Percentiles rank a stretch among this genome's conserved stretches.
Conservation (phyloP, 2,797 vertebrate species). For the Artibeus lituratus region DNA sequence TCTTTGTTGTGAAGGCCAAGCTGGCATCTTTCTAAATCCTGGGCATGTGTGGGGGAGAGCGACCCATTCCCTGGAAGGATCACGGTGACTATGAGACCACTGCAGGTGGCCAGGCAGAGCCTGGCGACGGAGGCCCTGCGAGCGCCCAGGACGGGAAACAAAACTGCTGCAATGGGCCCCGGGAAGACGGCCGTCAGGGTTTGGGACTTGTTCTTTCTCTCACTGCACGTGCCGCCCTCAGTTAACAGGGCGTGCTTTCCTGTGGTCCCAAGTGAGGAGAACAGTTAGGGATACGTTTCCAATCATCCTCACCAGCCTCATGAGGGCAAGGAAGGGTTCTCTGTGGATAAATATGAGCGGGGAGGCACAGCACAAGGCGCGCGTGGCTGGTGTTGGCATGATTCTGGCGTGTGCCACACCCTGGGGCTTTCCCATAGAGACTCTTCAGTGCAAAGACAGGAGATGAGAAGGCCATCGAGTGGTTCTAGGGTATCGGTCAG, state of each 20-base stretch:
- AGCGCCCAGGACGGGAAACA: neutral
- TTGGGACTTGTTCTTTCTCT: neutral
- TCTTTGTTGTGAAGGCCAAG: neutral
- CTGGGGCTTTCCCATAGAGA: neutral
- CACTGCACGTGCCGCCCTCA: neutral
- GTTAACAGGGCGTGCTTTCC: neutral
- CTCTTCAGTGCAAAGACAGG: neutral
- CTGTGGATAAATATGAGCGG: neutral
- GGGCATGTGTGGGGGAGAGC: neutral
- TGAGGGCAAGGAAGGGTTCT: neutral
- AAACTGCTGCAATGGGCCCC: neutral
- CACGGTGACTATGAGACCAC: neutral
- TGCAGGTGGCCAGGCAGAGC: neutral
- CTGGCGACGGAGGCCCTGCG: rapidly evolving
- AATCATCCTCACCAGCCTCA: neutral
- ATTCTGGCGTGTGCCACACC: neutral
- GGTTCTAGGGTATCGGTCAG: neutral
- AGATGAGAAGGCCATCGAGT: neutral
- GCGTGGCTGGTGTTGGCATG: neutral
- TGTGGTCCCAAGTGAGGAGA: neutral
- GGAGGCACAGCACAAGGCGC: neutral
- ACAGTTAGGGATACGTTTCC: neutral
- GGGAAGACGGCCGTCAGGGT: neutral
- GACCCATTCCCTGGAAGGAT: neutral
- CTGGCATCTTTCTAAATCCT: neutral